Base-by-base conservation (phyloP, 2,113 vertebrate genomes). In the Electrona antarctica region DNA sequence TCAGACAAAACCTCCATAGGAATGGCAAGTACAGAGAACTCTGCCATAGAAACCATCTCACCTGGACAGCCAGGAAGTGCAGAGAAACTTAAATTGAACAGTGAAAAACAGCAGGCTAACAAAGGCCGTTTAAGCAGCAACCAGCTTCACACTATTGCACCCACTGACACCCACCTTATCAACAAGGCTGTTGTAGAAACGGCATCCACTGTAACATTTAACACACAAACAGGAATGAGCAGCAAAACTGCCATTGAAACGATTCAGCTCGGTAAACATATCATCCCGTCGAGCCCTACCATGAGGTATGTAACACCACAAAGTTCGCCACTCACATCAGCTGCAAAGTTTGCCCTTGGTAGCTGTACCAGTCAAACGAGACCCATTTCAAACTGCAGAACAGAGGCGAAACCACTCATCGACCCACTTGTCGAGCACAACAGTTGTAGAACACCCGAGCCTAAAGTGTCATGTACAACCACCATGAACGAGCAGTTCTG, bases 321-420 rank as follows among this genome's bases (percentile, higher is more conserved):
- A 71, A 85, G 73, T 60, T 72, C 82, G 61, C 59, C 14, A 62
- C 65, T 82, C 8, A 78, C 67, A 67, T 63, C 21, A 64, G 59
- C 81, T 7, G 71, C 54, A 14, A 41, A 1, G 33, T 41, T 6
- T 41, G 33, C 33, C 33, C 5, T 2, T 41, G 33, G 33, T 6
- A 41, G 10, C 11, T 57, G 62, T 21, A 3, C 21, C 77, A 21
- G 47, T 64, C 66, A 74, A 69, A 69, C 61, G 11, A 56, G 7
- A 64, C 60, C 14, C 28, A 28, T 46, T 48, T n/a, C 41, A 55
- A 64, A 66, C n/a, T 64, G 52, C 33, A 66, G 13, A 60, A 14
- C 60, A 49, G 69, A 70, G 14, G 28, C 7, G 15, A 69, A 78
- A 80, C 54, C 48, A n/a, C 15, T 51, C 14, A 13, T 7, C 33